Conservation (phyloP, 2,888 invertebrate genomes). For the Pecten maximus region DNA sequence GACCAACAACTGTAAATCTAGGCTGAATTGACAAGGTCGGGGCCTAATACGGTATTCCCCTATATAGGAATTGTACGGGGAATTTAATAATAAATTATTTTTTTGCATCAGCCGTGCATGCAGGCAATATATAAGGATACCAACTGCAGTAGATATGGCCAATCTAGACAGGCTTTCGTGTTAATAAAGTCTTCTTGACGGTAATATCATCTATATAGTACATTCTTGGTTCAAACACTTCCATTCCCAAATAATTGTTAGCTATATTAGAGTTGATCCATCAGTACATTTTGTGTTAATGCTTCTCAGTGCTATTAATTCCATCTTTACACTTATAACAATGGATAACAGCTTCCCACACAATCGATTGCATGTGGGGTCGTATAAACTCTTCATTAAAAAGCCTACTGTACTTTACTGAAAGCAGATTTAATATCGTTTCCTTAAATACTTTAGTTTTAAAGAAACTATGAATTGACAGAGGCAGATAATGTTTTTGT, state of each 20-base stretch:
- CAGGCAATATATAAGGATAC: neutral
- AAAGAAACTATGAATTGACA: neutral
- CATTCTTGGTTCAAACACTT: neutral
- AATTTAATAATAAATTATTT: neutral
- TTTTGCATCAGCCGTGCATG: neutral
- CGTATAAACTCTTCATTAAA: neutral
- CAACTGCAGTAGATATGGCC: neutral
- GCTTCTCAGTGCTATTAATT: neutral
- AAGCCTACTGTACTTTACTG: neutral
- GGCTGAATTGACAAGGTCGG: neutral
- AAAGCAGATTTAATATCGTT: neutral
- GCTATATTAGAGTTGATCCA: neutral
- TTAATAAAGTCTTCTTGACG: neutral
- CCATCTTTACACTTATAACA: neutral
- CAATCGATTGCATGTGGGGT: neutral
- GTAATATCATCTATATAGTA: neutral
- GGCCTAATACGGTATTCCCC: neutral
- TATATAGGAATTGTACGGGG: neutral
- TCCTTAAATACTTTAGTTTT: neutral
- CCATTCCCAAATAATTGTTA: neutral
- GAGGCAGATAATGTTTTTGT: too few relatives aligned
- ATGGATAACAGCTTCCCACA: neutral
- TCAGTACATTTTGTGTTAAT: neutral
- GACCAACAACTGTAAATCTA: conserved; percentile 10
- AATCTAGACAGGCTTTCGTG: neutral